phyloP scores from a whole-genome alignment of 2,797 vertebrate species.

The Semotilus atromaculatus region DNA sequence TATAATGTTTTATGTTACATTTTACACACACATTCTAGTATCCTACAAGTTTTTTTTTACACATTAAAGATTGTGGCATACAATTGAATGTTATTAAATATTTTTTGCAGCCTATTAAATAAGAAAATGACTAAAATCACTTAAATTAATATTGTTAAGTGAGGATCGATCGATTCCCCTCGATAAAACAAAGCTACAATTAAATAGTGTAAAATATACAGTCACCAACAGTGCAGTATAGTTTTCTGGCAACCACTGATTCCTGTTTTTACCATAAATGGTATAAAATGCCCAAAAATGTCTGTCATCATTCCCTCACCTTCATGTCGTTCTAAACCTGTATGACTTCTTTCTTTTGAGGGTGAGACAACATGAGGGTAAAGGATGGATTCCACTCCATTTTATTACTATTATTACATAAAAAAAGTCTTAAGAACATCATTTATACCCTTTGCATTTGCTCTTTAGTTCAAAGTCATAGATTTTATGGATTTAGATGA shows the following conservation, averaged over 20 bases:
- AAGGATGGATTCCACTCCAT: constrained; percentile 1
- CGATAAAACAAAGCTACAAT: not conserved
- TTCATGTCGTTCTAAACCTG: not conserved
- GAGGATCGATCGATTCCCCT: not conserved
- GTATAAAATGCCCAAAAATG: not conserved
- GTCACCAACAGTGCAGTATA: not conserved
- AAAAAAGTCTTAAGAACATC: too few relatives aligned
- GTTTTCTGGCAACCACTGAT: not conserved
- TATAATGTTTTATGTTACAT: not conserved
- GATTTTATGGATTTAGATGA: constrained; percentile 40
- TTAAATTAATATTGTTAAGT: not conserved
- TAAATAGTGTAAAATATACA: not conserved
- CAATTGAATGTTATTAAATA: not conserved
- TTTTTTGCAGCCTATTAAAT: too few relatives aligned
- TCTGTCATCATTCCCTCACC: not conserved
- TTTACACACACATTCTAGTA: not conserved
- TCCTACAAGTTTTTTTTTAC: not conserved
- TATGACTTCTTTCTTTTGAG: not conserved
- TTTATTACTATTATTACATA: constrained; percentile 22
- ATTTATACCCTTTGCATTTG: not conserved
- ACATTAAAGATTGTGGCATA: not conserved
- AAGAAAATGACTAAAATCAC: not conserved
- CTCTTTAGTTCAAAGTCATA: constrained; percentile 1
- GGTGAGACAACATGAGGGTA: not conserved
- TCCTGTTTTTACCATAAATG: not conserved